A percentile compares a stretch with the other conserved stretches of the same genome.
Conservation (phyloP, 2,888 invertebrate genomes). For the Colletes collaris region DNA sequence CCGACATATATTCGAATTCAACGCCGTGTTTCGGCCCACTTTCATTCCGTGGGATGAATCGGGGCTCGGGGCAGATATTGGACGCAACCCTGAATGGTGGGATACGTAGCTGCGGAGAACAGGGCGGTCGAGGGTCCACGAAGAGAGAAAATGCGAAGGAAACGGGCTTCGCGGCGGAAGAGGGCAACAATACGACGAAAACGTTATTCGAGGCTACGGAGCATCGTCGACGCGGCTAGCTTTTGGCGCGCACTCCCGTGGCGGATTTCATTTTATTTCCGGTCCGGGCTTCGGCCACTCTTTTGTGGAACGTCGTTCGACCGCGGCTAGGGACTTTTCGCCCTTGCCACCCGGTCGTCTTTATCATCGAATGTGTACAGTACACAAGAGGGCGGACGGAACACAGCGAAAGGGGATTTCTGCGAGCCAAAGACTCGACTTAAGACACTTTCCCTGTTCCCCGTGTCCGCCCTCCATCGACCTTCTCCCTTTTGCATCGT, state of each 20-base stretch:
- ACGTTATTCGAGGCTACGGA: conserved; percentile 61
- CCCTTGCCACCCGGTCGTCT: conserved; percentile 47
- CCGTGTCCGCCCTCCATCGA: conserved; percentile 21
- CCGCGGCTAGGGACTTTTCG: conserved; percentile 54
- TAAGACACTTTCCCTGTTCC: conserved; percentile 64
- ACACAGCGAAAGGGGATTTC: conserved; percentile 38
- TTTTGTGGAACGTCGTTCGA: conserved; percentile 69
- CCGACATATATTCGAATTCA: conserved; percentile 46
- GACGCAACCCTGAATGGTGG: conserved; percentile 54
- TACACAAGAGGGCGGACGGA: conserved; percentile 38
- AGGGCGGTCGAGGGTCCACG: background rate
- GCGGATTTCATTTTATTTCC: conserved; percentile 77
- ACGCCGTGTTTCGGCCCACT: conserved; percentile 37
- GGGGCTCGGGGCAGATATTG: conserved; percentile 55
- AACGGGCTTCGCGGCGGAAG: conserved; percentile 29
- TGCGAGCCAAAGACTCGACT: conserved; percentile 59
- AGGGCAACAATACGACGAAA: conserved; percentile 66
- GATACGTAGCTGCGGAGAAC: conserved; percentile 32
- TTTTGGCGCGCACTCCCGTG: conserved; percentile 64
- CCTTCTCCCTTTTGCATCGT: conserved; percentile 40
- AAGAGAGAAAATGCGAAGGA: conserved; percentile 39
- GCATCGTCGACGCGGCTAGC: conserved; percentile 50
- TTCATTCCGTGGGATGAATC: conserved; percentile 61
- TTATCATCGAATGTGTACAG: conserved; percentile 62
- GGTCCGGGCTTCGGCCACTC: conserved; percentile 62